These are phyloP conservation scores for Xenops minutus DNA, from an alignment of 2,797 vertebrate species.

Conservation along the genomic window DNA sequence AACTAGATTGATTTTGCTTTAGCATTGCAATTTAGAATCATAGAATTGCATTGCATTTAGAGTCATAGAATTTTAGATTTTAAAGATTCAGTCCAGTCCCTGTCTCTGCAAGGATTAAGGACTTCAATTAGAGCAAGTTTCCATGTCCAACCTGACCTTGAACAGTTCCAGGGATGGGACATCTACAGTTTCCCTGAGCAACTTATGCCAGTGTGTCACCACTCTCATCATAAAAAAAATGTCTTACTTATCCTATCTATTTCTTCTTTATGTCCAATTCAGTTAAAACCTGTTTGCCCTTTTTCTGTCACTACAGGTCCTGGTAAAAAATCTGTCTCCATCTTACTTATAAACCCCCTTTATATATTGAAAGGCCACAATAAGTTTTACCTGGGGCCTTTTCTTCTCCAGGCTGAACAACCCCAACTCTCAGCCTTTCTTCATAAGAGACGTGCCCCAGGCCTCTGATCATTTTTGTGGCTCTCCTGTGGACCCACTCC, in stretches of 20 bases:
- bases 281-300: neutral
- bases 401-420: neutral
- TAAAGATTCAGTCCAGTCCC: neutral
- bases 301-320: neutral
- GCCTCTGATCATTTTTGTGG: neutral
- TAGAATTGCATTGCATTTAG: neutral
- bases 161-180: neutral
- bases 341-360: neutral
- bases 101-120: accelerated
- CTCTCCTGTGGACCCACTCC: neutral
- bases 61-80: neutral
- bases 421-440: neutral
- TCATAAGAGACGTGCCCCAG: neutral
- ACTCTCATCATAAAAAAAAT: neutral
- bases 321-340: neutral
- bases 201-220: neutral
- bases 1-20: neutral
- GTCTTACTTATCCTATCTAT: neutral
- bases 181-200: neutral
- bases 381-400: neutral
- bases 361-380: neutral
- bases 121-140: neutral
- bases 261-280: neutral
- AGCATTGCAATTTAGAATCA: neutral
- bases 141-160: neutral